phyloP scores from a whole-genome alignment of 1,140 invertebrate genomes.

The Globodera rostochiensis region DNA sequence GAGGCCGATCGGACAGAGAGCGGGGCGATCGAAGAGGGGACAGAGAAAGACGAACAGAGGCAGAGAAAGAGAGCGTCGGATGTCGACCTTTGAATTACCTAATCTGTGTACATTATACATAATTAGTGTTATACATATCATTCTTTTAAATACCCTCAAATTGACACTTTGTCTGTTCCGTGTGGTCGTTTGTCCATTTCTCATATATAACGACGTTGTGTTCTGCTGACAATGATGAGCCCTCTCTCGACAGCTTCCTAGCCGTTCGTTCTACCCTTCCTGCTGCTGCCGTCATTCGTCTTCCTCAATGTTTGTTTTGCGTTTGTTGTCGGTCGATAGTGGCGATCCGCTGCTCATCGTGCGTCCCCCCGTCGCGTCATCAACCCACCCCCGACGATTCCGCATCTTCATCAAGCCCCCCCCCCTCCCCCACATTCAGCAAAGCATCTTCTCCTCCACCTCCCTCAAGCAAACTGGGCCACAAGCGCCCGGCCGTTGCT shows the following conservation, averaged over 20 bases:
- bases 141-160: too few relatives aligned
- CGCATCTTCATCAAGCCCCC: background rate
- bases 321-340: background rate
- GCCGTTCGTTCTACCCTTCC: too few relatives aligned
- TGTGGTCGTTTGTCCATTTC: too few relatives aligned
- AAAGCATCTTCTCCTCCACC: background rate
- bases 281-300: too few relatives aligned
- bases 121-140: too few relatives aligned
- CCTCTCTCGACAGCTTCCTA: background rate
- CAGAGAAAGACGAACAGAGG: background rate
- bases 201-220: background rate
- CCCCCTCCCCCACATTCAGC: too few relatives aligned
- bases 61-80: background rate
- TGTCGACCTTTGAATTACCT: background rate
- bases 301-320: background rate
- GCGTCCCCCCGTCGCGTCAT: background rate
- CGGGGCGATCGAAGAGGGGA: background rate
- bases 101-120: too few relatives aligned
- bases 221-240: background rate
- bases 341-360: background rate
- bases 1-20: background rate
- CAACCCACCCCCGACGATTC: background rate
- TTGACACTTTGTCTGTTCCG: too few relatives aligned
- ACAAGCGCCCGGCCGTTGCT: background rate
- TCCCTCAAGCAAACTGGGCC: too few relatives aligned